phyloP scores from a whole-genome alignment of 2,888 invertebrate species.

The Dryobotodes eremita region DNA sequence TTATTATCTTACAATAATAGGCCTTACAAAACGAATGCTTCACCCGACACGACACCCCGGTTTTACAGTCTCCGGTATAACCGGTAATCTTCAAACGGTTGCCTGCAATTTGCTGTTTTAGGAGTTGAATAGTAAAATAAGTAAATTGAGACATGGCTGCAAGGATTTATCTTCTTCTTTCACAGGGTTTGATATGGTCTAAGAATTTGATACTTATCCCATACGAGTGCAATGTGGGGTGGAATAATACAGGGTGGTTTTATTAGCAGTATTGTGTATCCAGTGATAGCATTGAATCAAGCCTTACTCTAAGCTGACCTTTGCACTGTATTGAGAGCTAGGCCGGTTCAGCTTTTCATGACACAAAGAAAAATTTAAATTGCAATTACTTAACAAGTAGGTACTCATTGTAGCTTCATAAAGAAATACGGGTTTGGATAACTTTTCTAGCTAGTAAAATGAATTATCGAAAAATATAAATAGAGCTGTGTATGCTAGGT shows the following conservation, averaged over 20 bases:
- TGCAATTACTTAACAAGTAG: neutral
- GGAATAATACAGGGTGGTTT: neutral
- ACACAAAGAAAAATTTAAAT: neutral
- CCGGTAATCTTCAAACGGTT: neutral
- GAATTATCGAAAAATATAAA: neutral
- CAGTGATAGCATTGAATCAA: neutral
- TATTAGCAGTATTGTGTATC: neutral
- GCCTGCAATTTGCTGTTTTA: neutral
- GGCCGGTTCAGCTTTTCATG: neutral
- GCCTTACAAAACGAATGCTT: neutral
- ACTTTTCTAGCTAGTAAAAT: too few relatives aligned
- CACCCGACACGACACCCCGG: neutral
- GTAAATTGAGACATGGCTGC: too few relatives aligned
- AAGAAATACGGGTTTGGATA: neutral
- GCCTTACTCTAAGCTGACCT: neutral
- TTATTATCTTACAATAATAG: neutral
- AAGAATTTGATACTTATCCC: too few relatives aligned
- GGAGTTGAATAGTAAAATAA: neutral
- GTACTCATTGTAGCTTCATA: neutral
- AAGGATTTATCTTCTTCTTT: too few relatives aligned
- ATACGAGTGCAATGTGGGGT: neutral
- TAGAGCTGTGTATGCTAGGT: neutral
- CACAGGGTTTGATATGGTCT: too few relatives aligned
- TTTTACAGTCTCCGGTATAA: neutral
- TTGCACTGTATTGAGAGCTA: neutral